These are phyloP conservation scores for Empidonax traillii DNA, from an alignment of 2,113 vertebrate species.

Conservation along the genomic window DNA sequence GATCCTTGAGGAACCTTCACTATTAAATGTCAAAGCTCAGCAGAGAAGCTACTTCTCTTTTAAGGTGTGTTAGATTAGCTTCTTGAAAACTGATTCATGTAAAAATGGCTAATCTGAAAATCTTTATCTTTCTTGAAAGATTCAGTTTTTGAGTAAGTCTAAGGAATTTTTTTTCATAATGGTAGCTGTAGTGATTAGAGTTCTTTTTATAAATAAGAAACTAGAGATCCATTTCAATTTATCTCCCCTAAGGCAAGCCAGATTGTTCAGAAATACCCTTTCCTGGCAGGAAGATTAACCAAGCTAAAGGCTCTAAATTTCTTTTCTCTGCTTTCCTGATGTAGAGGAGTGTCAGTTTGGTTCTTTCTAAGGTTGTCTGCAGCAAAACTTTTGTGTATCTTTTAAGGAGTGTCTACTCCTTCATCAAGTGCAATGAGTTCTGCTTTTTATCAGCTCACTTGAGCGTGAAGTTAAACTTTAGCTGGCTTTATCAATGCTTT, in stretches of 20 bases:
- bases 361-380: background rate
- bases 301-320: background rate
- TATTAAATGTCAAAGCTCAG: background rate
- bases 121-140: background rate
- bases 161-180: background rate
- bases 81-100: background rate
- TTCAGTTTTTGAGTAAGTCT: background rate
- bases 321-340: background rate
- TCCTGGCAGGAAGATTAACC: background rate
- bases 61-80: background rate
- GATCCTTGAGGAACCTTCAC: background rate
- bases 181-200: background rate
- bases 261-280: background rate
- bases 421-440: background rate
- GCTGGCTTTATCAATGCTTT: background rate
- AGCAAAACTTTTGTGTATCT: accelerated
- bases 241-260: background rate
- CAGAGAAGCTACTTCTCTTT: background rate
- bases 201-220: background rate
- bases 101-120: background rate
- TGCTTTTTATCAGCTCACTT: background rate
- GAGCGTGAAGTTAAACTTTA: background rate
- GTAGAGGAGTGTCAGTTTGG: too few species aligned
- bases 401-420: background rate
- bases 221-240: background rate